phyloP scores from a whole-genome alignment of 1,140 invertebrate species.

The Zaprionus ghesquierei region DNA sequence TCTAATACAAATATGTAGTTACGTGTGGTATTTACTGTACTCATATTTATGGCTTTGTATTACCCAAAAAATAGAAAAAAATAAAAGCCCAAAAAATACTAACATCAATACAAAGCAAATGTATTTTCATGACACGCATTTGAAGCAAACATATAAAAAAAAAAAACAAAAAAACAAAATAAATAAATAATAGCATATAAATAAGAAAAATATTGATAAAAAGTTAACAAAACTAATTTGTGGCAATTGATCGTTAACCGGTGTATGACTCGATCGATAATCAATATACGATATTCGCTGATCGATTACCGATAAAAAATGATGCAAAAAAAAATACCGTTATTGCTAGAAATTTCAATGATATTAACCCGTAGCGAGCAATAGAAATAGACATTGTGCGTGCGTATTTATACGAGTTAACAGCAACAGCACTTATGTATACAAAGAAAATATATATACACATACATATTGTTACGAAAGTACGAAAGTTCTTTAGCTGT shows the following conservation, averaged over 20 bases:
- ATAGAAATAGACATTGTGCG: slow-evolving; percentile 18
- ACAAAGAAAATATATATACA: slow-evolving; percentile 22
- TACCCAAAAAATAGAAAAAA: slow-evolving; percentile 23
- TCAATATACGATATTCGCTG: not conserved
- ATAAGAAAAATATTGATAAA: slow-evolving; percentile 5
- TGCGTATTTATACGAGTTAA: slow-evolving; percentile 29
- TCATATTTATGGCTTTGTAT: slow-evolving; percentile 71
- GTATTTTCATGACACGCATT: slow-evolving; percentile 77
- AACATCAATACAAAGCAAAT: slow-evolving; percentile 58
- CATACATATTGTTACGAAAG: slow-evolving; percentile 24
- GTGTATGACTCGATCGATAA: slow-evolving; percentile 38
- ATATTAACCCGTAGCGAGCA: slow-evolving; percentile 20
- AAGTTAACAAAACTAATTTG: slow-evolving; percentile 25
- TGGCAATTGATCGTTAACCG: slow-evolving; percentile 43
- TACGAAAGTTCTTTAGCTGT: slow-evolving; percentile 58
- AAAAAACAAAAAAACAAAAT: slow-evolving; percentile 19
- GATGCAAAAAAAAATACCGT: slow-evolving; percentile 10
- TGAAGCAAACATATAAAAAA: slow-evolving; percentile 75
- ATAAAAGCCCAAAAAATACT: slow-evolving; percentile 8
- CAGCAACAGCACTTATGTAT: slow-evolving; percentile 27
- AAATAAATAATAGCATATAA: slow-evolving; percentile 17
- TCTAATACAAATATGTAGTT: slow-evolving; percentile 49
- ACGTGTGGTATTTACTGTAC: slow-evolving; percentile 60
- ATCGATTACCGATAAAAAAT: slow-evolving; percentile 10
- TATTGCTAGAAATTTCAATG: slow-evolving; percentile 26